Percentiles rank a stretch among this genome's conserved stretches.
These are phyloP conservation scores for Odocoileus hemionus DNA, from an alignment of 2,113 vertebrate species.

Conservation along the genomic window DNA sequence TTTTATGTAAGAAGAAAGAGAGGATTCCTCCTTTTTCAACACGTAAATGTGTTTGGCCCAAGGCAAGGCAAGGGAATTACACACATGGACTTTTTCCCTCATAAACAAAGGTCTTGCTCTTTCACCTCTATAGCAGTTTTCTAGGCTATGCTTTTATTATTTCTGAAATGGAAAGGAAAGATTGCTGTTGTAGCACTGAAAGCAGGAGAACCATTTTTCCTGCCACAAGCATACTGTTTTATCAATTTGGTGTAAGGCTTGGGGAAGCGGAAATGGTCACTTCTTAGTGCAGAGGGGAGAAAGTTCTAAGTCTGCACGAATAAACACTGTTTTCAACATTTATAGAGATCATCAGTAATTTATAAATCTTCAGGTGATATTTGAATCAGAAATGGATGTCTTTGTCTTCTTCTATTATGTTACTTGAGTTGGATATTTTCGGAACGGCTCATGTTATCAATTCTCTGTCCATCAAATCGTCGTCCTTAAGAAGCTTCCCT, in stretches of 20 bases:
- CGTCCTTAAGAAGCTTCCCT: neutral
- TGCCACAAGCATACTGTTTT: neutral
- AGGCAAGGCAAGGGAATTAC: conserved; percentile 21
- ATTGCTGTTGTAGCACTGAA: neutral
- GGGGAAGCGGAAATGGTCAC: neutral
- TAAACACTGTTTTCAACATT: neutral
- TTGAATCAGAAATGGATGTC: neutral
- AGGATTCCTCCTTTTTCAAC: conserved; percentile 10
- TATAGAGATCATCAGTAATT: neutral
- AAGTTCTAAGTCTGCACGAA: neutral
- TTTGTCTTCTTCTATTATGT: neutral
- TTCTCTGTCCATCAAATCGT: neutral
- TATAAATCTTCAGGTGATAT: neutral
- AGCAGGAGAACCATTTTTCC: neutral
- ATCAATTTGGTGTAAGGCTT: neutral
- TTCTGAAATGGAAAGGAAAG: conserved; percentile 29
- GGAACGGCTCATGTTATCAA: neutral
- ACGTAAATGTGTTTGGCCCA: neutral
- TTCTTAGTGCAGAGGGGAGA: neutral
- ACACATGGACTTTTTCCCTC: neutral
- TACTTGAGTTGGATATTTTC: neutral
- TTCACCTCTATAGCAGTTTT: conserved; percentile 31
- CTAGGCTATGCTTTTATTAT: neutral
- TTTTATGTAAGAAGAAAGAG: neutral
- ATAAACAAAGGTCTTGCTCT: conserved; percentile 44